Evolutionary conservation across 1,140 invertebrate genomes (phyloP).

Genomic region (Eciton burchellii): DNA sequence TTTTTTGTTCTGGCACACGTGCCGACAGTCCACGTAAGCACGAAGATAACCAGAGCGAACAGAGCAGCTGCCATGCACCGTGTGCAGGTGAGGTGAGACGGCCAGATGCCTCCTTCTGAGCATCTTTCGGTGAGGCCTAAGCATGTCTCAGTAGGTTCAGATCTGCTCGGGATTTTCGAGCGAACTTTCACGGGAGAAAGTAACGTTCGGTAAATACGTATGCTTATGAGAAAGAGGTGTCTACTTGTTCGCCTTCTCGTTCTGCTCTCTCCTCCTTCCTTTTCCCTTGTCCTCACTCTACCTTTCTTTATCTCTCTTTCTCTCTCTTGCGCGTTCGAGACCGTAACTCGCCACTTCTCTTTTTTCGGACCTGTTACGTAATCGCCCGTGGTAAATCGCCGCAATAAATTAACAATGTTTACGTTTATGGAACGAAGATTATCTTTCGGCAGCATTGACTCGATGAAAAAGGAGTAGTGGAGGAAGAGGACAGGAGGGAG

Average conservation of each 20-base stretch:
- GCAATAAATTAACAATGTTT: constrained; percentile 44
- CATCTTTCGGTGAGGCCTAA: constrained; percentile 46
- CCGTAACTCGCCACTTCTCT: constrained; percentile 11
- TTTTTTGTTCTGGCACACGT: constrained; percentile 70
- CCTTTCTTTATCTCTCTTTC: not conserved
- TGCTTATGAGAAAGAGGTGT: not conserved
- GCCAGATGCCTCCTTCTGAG: constrained; percentile 69
- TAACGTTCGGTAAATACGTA: constrained; percentile 20
- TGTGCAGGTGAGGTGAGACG: constrained; percentile 67
- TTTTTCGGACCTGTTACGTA: constrained; percentile 29
- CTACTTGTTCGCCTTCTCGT: not conserved
- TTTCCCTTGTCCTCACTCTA: no score
- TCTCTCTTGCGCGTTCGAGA: constrained; percentile 4
- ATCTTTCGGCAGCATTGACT: not conserved
- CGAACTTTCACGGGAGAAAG: constrained; percentile 64
- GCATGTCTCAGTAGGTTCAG: not conserved
- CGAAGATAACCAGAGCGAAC: constrained; percentile 69
- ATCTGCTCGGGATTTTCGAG: constrained; percentile 46
- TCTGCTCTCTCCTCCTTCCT: not conserved
- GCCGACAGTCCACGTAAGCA: constrained; percentile 69
- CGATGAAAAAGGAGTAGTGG: no score
- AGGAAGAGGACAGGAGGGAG: no score
- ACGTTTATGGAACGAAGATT: constrained; percentile 21
- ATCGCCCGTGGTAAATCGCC: not conserved
- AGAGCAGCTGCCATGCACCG: constrained; percentile 61